These are phyloP conservation scores for Poecilia picta DNA, from an alignment of 2,797 vertebrate genomes.

Conservation along the genomic window DNA sequence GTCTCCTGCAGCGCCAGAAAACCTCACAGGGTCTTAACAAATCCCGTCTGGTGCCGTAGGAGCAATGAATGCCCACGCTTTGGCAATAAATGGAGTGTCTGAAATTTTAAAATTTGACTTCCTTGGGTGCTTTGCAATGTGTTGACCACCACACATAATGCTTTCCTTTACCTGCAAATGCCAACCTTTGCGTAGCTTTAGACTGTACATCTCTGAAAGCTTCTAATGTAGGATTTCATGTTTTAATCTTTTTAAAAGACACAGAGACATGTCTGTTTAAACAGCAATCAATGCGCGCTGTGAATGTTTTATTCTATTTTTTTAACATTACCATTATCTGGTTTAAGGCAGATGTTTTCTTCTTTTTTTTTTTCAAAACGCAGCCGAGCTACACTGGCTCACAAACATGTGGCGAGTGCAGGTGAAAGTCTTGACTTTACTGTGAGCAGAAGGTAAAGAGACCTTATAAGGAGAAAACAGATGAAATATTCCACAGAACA, in stretches of 20 bases:
- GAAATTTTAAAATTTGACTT: conserved; percentile 34
- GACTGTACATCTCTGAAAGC: background rate
- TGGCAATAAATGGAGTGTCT: conserved; percentile 17
- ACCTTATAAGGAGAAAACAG: conserved; percentile 3
- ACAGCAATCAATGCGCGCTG: background rate
- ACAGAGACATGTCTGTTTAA: background rate
- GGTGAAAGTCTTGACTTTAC: background rate
- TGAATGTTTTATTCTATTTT: background rate
- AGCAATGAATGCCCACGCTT: conserved; percentile 14
- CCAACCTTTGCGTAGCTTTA: conserved; percentile 1
- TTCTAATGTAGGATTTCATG: background rate
- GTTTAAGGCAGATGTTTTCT: background rate
- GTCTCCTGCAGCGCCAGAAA: conserved; percentile 28
- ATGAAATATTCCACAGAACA: background rate
- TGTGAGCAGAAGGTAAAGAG: background rate
- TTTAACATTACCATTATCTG: background rate
- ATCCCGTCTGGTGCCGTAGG: conserved; percentile 17
- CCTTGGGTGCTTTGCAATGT: conserved; percentile 11
- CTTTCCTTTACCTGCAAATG: conserved; percentile 19
- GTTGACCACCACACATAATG: conserved; percentile 27
- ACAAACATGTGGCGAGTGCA: background rate
- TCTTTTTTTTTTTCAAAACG: background rate
- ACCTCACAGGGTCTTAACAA: conserved; percentile 30
- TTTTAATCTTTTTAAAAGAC: background rate
- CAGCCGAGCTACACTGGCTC: background rate